Evolutionary conservation across 2,888 invertebrate genomes (phyloP).

Genomic region (Busseola fusca): DNA sequence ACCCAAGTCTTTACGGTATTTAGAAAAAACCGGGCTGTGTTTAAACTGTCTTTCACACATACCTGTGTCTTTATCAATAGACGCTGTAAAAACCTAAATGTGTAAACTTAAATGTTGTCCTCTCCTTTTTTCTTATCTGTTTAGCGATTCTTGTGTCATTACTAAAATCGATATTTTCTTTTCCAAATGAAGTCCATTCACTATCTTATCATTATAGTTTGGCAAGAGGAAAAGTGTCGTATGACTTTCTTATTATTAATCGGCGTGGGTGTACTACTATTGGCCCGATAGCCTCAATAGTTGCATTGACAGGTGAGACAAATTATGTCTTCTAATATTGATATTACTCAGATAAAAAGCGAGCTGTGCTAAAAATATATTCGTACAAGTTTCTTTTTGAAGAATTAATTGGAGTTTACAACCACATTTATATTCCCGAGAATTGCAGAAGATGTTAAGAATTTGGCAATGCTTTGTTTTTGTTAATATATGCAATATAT

Average conservation of each 20-base stretch:
- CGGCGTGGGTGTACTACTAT: conserved; percentile 46
- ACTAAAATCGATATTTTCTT: conserved; percentile 18
- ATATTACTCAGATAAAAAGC: conserved; percentile 34
- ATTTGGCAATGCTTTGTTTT: background rate
- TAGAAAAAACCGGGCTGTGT: background rate
- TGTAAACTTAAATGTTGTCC: background rate
- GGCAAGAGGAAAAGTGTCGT: conserved; percentile 27
- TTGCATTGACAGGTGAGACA: conserved; percentile 38
- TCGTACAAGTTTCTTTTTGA: background rate
- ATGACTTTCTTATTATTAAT: conserved; percentile 47
- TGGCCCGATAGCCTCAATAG: conserved; percentile 54
- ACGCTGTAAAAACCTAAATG: background rate
- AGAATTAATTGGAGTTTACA: background rate
- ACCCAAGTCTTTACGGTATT: background rate
- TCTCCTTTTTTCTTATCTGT: background rate
- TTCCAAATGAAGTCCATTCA: conserved; percentile 22
- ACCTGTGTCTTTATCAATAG: background rate
- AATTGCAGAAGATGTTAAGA: conserved; percentile 1
- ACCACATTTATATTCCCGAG: background rate
- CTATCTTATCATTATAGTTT: conserved; percentile 18
- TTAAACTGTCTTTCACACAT: background rate
- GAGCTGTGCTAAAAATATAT: conserved; percentile 15
- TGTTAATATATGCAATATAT: conserved; percentile 4
- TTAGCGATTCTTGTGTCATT: background rate
- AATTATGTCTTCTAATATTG: conserved; percentile 43